Evolutionary conservation across 2,113 vertebrate genomes (phyloP).

Genomic region (Prunella himalayana): DNA sequence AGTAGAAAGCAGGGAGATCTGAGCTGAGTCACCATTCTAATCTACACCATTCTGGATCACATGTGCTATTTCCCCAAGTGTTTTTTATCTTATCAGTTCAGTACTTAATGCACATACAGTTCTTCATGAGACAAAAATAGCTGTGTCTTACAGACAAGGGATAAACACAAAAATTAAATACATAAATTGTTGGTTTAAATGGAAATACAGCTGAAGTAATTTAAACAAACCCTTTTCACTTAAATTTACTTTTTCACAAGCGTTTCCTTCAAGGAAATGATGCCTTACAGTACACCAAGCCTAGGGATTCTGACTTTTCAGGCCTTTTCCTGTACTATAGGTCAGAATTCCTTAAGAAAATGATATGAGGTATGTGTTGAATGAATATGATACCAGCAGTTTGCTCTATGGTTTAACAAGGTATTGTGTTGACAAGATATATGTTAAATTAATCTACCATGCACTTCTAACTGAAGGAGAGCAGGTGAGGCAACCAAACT

Average conservation of each 20-base stretch:
- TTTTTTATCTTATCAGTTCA: background rate
- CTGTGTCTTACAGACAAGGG: background rate
- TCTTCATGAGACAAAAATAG: background rate
- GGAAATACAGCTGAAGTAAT: background rate
- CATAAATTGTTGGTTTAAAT: background rate
- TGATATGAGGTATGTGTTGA: fast-evolving
- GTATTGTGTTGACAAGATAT: background rate
- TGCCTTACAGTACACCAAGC: background rate
- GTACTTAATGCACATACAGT: background rate
- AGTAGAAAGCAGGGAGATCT: background rate
- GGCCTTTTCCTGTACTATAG: background rate
- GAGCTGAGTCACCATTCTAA: background rate
- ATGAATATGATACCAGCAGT: background rate
- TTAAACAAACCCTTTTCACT: background rate
- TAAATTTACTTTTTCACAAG: background rate
- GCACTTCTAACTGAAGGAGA: background rate
- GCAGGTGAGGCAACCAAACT: background rate
- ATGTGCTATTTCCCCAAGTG: background rate
- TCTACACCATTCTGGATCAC: background rate
- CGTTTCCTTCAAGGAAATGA: background rate
- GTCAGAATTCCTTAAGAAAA: background rate
- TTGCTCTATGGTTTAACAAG: background rate
- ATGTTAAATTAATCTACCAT: background rate
- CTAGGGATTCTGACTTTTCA: background rate
- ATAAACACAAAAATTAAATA: background rate